Percentiles rank a stretch among this genome's conserved stretches.
These are phyloP conservation scores for Penelope pileata DNA, from an alignment of 2,113 vertebrate species.

Conservation along the genomic window DNA sequence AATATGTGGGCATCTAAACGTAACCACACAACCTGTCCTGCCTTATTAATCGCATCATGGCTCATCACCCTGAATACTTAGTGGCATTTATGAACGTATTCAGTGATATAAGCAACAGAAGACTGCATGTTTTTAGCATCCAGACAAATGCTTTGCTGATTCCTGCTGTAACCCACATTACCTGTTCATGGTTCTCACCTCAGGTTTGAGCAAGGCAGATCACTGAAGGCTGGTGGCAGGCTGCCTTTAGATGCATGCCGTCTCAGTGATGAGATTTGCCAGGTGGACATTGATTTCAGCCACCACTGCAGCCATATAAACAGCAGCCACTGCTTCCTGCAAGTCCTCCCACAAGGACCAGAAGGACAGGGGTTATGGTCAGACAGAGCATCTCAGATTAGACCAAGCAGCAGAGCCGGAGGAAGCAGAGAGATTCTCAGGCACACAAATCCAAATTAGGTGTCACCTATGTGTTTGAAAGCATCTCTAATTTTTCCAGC, in stretches of 20 bases:
- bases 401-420: neutral
- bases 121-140: neutral
- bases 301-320: slow-evolving; percentile 82
- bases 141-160: neutral
- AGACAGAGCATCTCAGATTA: neutral
- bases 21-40: neutral
- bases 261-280: slow-evolving; percentile 84
- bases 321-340: slow-evolving; percentile 82
- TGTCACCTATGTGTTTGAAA: neutral
- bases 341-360: slow-evolving; percentile 75
- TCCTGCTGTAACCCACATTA: neutral
- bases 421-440: neutral
- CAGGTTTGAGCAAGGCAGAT: slow-evolving; percentile 75
- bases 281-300: slow-evolving; percentile 81
- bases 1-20: neutral
- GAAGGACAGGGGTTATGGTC: neutral
- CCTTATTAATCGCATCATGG: neutral
- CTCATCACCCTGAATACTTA: neutral
- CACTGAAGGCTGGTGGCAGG: slow-evolving; percentile 79
- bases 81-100: neutral
- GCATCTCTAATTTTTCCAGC: neutral
- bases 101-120: neutral
- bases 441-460: neutral
- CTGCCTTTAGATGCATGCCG: slow-evolving; percentile 85
- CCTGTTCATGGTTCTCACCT: slow-evolving; percentile 44